Percentiles rank a stretch among this genome's conserved stretches.
Evolutionary conservation across 2,888 invertebrate genomes (phyloP).

Genomic region (Cephonodes hylas): DNA sequence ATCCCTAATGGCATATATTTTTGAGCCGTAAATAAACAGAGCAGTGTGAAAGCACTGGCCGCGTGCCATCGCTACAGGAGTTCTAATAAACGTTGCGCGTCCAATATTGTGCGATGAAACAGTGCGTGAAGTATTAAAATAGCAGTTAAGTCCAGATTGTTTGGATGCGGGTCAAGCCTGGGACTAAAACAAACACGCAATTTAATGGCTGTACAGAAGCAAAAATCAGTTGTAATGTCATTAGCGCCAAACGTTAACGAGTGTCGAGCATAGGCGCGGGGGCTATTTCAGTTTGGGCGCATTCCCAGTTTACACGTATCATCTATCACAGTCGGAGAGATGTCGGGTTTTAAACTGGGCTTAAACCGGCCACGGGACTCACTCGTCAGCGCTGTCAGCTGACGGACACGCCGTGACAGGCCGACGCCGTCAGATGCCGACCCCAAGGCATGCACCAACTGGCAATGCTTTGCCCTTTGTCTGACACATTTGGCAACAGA

Average conservation of each 20-base stretch:
- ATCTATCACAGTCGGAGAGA: constrained; percentile 63
- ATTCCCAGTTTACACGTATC: constrained; percentile 55
- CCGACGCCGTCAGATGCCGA: constrained; percentile 44
- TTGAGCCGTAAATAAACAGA: constrained; percentile 68
- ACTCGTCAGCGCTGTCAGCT: constrained; percentile 64
- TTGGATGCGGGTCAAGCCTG: constrained; percentile 29
- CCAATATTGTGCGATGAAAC: constrained; percentile 50
- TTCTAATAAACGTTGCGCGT: constrained; percentile 60
- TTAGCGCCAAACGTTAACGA: constrained; percentile 60
- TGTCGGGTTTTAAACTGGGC: constrained; percentile 69
- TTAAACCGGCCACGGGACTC: constrained; percentile 57
- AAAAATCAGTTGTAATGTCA: constrained; percentile 49
- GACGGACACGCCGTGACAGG: constrained; percentile 67
- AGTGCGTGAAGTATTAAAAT: constrained; percentile 53
- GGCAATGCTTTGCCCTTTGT: constrained; percentile 47
- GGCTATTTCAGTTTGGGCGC: constrained; percentile 62
- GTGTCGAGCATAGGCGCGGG: constrained; percentile 37
- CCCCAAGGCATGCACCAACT: constrained; percentile 35
- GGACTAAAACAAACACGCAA: constrained; percentile 40
- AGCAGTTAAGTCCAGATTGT: constrained; percentile 37
- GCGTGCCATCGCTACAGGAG: constrained; percentile 74
- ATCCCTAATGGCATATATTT: constrained; percentile 69
- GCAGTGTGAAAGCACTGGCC: constrained; percentile 62
- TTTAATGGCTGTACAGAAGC: constrained; percentile 43
- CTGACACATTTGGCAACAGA: too few relatives aligned